Evolutionary conservation across 1,140 invertebrate genomes (phyloP), one percentile per base, ranked within the genome.

Genomic region (Coenobita brevimanus): DNA sequence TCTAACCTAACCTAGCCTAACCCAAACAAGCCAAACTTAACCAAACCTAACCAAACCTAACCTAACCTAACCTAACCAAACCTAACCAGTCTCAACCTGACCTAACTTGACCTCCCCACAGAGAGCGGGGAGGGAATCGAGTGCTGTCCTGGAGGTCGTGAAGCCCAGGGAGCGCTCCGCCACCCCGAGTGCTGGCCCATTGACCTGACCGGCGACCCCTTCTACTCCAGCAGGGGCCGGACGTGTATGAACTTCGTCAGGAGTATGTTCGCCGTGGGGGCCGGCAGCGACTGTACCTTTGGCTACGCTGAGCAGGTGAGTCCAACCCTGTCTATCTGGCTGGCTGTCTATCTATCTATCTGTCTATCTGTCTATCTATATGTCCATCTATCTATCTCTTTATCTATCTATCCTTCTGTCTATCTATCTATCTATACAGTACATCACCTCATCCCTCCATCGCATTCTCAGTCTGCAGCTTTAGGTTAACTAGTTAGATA

Each of bases 121-220:
- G 88, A 91, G 21, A 90, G 91, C 69, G 91, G 91, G 3, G 27
- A 86, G 13, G 91, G 91, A 73, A 90, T 93, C 15, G 91, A 93
- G 78, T 92, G 92, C 78, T 92, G 92, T 89, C 15, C 81, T n/a
- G 46, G 84, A 13, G 89, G 89, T 0, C 90, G 88, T 36, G 83
- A 91, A 46, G 91, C 90, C 27, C 87, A 89, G 2, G 83, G 89
- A 13, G 67, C 91, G 15, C 89, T 91, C 71, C 85, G 90, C 82
- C 93, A 93, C 81, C 93, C 93, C 30, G 94, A 94, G n/a, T 95
- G 94, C 91, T 94, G 93, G 89, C 94, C 94, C 0, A 94, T 94
- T 67, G 91, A 92, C 2, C 91, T 94, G 0, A 92, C 93, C 1
- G 46, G 91, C n/a, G 94, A 95, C 91, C 92, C 91, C 0, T 91